Percentiles rank a stretch among this genome's conserved stretches.
phyloP scores from a whole-genome alignment of 2,113 vertebrate species.

The Phyllostomus discolor region DNA sequence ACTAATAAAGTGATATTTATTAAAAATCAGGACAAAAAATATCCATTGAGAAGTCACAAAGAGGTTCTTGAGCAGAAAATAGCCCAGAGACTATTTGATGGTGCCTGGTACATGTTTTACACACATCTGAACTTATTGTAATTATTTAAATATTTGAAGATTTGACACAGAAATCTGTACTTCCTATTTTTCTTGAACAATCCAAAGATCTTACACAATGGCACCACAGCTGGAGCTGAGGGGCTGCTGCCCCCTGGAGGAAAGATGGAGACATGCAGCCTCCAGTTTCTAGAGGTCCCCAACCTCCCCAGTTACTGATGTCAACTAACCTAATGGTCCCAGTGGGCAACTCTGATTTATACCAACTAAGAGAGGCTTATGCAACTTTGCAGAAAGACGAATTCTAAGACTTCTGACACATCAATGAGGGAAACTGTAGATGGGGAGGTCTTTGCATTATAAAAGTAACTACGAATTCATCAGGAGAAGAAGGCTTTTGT shows the following conservation, averaged over 20 bases:
- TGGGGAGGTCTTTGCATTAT: background rate
- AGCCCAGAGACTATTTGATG: background rate
- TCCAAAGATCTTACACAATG: background rate
- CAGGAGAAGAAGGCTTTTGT: background rate
- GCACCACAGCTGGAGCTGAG: background rate
- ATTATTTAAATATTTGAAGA: background rate
- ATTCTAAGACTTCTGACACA: background rate
- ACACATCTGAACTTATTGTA: background rate
- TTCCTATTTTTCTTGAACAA: slow-evolving; percentile 11
- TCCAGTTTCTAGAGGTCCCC: background rate
- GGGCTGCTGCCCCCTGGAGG: background rate
- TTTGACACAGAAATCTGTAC: background rate
- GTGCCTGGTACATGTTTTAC: background rate
- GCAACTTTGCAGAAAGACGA: background rate
- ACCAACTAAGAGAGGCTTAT: background rate
- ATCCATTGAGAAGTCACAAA: background rate
- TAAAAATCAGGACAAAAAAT: background rate
- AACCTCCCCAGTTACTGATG: too few relatives aligned
- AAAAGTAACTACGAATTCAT: background rate
- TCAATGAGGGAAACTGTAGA: background rate
- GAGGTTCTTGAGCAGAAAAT: background rate
- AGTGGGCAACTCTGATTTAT: background rate
- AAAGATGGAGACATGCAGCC: background rate
- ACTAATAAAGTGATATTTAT: background rate
- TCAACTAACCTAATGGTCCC: background rate